phyloP scores from a whole-genome alignment of 2,888 invertebrate species.

The Hyppa rectilinea region DNA sequence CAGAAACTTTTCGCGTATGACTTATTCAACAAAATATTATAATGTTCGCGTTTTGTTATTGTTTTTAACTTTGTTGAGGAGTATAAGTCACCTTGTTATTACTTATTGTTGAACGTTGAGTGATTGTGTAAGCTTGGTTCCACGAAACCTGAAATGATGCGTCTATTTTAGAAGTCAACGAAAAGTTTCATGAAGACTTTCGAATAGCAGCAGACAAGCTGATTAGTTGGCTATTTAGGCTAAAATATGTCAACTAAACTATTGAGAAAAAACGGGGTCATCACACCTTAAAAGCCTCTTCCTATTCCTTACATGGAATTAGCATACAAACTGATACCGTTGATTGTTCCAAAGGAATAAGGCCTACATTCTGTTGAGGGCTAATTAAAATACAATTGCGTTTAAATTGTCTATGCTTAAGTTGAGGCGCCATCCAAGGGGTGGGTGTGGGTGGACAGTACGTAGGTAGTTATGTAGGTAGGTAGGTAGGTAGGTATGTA shows the following conservation, averaged over 20 bases:
- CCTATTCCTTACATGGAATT: constrained; percentile 28
- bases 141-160: not conserved
- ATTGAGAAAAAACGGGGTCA: constrained; percentile 16
- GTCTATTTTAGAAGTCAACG: not conserved
- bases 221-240: not conserved
- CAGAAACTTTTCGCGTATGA: constrained; percentile 46
- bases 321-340: constrained; percentile 55
- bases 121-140: constrained; percentile 11
- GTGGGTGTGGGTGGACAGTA: constrained; percentile 70
- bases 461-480: constrained; percentile 48
- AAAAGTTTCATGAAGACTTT: not conserved
- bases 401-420: constrained; percentile 55
- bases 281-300: constrained; percentile 12
- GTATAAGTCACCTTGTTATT: constrained; percentile 39
- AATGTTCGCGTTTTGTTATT: constrained; percentile 44
- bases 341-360: constrained; percentile 48
- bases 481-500: constrained; percentile 26
- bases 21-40: constrained; percentile 50
- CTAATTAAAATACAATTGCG: constrained; percentile 75
- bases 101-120: constrained; percentile 32
- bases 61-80: constrained; percentile 28
- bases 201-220: not conserved
- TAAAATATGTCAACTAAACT: not conserved
- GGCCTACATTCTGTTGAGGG: constrained; percentile 36
- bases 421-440: constrained; percentile 50